Conservation (phyloP, 1,140 invertebrate species). For the Drosophila mayri region DNA sequence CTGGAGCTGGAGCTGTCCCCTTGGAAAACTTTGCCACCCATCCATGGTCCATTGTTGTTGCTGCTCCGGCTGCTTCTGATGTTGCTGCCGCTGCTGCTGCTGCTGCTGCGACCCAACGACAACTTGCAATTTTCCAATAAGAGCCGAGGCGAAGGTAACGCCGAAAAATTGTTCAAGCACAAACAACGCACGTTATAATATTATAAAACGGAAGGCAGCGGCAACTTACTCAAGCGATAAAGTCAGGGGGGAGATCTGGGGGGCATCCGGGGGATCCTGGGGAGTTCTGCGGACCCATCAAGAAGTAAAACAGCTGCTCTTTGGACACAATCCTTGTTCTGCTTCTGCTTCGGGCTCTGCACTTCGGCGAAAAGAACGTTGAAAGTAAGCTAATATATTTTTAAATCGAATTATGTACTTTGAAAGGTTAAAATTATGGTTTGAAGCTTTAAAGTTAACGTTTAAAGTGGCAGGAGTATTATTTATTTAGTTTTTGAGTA, state of each 20-base stretch:
- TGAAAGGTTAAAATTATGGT: background rate
- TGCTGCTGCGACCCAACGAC: constrained; percentile 37
- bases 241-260: constrained; percentile 43
- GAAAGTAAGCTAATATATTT: background rate
- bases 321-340: constrained; percentile 68
- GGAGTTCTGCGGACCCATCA: constrained; percentile 64
- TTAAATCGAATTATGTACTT: background rate
- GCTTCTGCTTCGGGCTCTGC: constrained; percentile 15
- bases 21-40: constrained; percentile 62
- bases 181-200: constrained; percentile 83
- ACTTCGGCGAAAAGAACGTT: background rate
- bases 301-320: constrained; percentile 80
- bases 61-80: constrained; percentile 39
- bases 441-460: background rate
- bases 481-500: background rate
- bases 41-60: constrained; percentile 55
- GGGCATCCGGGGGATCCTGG: background rate
- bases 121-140: constrained; percentile 82
- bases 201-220: constrained; percentile 78
- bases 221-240: constrained; percentile 80
- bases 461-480: background rate
- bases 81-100: constrained; percentile 22
- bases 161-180: constrained; percentile 82
- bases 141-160: constrained; percentile 72
- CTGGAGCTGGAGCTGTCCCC: constrained; percentile 32